These are phyloP conservation scores for Julus scanicus DNA, from an alignment of 2,888 invertebrate genomes.

Conservation along the genomic window DNA sequence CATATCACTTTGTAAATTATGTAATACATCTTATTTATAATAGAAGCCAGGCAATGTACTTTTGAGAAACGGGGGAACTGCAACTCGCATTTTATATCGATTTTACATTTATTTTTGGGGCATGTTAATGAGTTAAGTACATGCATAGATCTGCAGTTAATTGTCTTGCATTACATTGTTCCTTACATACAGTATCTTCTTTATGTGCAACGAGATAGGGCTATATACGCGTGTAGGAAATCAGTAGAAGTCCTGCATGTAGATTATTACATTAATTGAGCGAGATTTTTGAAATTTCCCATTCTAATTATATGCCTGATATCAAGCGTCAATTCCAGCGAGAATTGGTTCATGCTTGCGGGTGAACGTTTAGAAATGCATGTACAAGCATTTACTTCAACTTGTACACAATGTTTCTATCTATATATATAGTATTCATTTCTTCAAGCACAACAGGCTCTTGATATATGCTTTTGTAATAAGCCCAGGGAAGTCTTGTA, in stretches of 20 bases:
- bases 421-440: not conserved
- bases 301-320: slow-evolving; percentile 43
- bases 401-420: not conserved
- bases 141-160: slow-evolving; percentile 39
- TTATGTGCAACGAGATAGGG: slow-evolving; percentile 21
- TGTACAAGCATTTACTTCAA: not conserved
- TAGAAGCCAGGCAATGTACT: not conserved
- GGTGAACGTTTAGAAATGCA: slow-evolving; percentile 35
- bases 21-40: slow-evolving; percentile 17
- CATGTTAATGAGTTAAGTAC: slow-evolving; percentile 43
- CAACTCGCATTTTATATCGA: not conserved
- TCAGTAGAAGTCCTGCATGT: slow-evolving; percentile 6
- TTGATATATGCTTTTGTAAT: too few relatives aligned
- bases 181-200: not conserved
- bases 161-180: slow-evolving; percentile 26
- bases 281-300: slow-evolving; percentile 38
- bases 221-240: not conserved
- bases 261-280: slow-evolving; percentile 42
- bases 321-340: slow-evolving; percentile 10
- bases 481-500: too few relatives aligned
- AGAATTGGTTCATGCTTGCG: slow-evolving; percentile 14
- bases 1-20: not conserved
- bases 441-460: not conserved
- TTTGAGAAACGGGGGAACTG: not conserved
- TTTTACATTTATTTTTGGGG: slow-evolving; percentile 20